A percentile compares a stretch with the other conserved stretches of the same genome.
phyloP scores from a whole-genome alignment of 1,140 invertebrate species.

The Halyomorpha halys region DNA sequence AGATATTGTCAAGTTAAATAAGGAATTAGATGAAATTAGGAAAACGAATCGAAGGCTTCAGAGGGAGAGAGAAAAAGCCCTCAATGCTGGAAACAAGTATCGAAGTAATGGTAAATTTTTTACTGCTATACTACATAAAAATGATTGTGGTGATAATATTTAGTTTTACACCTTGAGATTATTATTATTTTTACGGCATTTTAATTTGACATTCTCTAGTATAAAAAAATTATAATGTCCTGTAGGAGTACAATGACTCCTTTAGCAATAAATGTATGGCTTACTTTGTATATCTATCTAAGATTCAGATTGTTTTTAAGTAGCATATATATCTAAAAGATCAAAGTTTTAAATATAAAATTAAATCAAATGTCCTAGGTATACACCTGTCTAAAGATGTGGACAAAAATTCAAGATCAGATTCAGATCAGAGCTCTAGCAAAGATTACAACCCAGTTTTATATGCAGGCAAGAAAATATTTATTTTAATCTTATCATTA shows the following conservation, averaged over 20 bases:
- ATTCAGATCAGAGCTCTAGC: slow-evolving; percentile 10
- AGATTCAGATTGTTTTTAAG: no score
- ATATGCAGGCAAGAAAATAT: slow-evolving; percentile 23
- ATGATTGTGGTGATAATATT: no score
- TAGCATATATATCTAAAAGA: no score
- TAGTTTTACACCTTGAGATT: no score
- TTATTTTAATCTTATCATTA: no score
- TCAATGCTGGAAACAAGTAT: slow-evolving; percentile 27
- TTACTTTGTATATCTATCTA: no score
- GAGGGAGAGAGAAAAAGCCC: slow-evolving; percentile 54
- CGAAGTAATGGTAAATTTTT: neutral
- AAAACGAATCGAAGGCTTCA: slow-evolving; percentile 62
- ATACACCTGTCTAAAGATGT: neutral
- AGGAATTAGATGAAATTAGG: slow-evolving; percentile 59
- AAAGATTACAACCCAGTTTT: slow-evolving; percentile 27
- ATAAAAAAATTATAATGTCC: no score
- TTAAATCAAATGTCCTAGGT: neutral
- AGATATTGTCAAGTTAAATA: slow-evolving; percentile 51
- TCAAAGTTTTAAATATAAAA: neutral
- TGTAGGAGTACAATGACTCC: no score
- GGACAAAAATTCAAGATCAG: neutral
- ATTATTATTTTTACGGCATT: no score
- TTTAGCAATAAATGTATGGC: no score
- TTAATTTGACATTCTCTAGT: no score
- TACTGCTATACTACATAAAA: no score